Evolutionary conservation across 2,888 invertebrate genomes (phyloP), one percentile per base, ranked within the genome.

Genomic region (Mongoloraphidia duomilia): DNA sequence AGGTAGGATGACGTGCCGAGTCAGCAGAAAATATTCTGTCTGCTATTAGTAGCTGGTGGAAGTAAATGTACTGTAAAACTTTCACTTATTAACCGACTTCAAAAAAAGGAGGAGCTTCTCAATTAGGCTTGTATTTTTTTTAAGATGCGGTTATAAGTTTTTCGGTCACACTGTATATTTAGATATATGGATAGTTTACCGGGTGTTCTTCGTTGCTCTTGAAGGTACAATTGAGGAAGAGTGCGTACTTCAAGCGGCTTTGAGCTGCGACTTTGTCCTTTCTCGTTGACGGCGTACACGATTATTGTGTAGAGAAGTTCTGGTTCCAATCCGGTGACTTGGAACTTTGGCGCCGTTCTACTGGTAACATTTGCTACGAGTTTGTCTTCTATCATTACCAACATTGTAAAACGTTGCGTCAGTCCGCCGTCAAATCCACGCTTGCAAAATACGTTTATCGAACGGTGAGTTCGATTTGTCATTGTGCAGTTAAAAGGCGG

Each of bases 241-340:
- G 75, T 75, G 17, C 64, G 64, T n/a, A 73, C 66, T 48, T 63
- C 58, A 11, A 74, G 55, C 6, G 69, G 65, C 12, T 64, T 61
- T 1, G 68, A 60, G 46, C 63, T 63, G 52, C 64, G 63, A 52
- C 74, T 74, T 56, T 67, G 63, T 2, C 84, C 84, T 63, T 85
- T 86, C 54, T 71, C 73, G 64, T 87, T 87, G 63, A 76, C 76
- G 3, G 86, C 80, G 57, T 77, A 79, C 12, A 84, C 72, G 9
- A 60, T 59, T 14, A 62, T 59, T 54, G 61, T 60, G 57, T 73
- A 72, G 49, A 70, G 69, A 42, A 68, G 67, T 42, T 71, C 71
- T 5, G 74, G 67, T 53, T 74, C 71, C 53, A 76, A 60, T 48
- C 70, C 71, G 43, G 67, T 62, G 47, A 74, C 65, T 50, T 65